Evolutionary conservation across 2,888 invertebrate species (phyloP).

Genomic region (Trachelus stipa): DNA sequence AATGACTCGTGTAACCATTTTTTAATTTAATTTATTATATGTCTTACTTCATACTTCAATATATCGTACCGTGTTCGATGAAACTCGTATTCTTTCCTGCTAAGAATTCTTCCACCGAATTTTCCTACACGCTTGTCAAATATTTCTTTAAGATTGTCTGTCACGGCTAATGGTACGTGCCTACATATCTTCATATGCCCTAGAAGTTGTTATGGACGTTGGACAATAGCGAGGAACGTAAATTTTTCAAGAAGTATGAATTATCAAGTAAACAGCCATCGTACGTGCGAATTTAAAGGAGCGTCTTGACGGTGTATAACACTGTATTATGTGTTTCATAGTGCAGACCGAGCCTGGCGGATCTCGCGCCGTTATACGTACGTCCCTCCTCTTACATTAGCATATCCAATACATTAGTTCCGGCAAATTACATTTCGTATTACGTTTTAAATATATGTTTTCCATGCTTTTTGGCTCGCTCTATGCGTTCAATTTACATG

Average conservation of each 20-base stretch:
- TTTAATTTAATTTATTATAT: no score
- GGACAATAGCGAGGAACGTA: background rate
- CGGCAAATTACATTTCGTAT: conserved; percentile 26
- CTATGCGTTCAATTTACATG: conserved; percentile 10
- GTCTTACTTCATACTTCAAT: background rate
- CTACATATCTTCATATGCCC: background rate
- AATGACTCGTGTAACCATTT: background rate
- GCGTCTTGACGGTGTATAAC: conserved; percentile 3
- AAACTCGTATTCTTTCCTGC: background rate
- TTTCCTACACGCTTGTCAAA: background rate
- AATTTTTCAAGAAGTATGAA: background rate
- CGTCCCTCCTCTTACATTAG: conserved; percentile 17
- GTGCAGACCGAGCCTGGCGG: background rate
- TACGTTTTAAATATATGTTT: conserved; percentile 25
- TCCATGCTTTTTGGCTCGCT: conserved; percentile 20
- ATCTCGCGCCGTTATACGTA: background rate
- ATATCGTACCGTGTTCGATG: background rate
- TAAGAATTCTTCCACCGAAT: background rate
- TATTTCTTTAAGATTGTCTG: background rate
- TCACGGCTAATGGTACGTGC: background rate
- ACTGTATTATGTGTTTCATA: background rate
- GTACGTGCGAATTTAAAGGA: background rate
- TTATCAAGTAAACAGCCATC: background rate
- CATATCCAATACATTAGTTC: conserved; percentile 28
- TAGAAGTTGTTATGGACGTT: background rate